Percentiles rank a stretch among this genome's conserved stretches.
These are phyloP conservation scores for Actinostola sp. DNA, from an alignment of 92 coral and sea anemone genomes.

Conservation along the genomic window DNA sequence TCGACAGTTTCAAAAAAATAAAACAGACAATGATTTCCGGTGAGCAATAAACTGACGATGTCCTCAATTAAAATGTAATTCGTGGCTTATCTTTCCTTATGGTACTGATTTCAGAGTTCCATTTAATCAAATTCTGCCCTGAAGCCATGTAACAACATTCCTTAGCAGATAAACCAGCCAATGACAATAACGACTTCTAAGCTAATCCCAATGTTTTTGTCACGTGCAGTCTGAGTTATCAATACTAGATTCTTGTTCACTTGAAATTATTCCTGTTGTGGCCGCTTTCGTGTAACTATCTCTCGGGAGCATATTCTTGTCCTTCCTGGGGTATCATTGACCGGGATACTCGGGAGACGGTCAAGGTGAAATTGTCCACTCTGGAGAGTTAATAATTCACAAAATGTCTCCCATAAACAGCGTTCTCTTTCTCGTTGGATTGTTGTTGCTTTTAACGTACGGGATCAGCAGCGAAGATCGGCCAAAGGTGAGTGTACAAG, in stretches of 20 bases:
- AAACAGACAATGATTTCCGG: conserved; percentile 1
- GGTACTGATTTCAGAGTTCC: not conserved
- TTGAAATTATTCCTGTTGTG: not conserved
- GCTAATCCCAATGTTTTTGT: not conserved
- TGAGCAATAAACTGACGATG: not conserved
- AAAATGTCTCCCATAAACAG: not conserved
- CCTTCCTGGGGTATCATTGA: not conserved
- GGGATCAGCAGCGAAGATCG: not conserved
- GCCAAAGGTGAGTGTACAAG: not conserved
- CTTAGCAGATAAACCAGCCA: not conserved
- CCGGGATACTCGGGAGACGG: not conserved
- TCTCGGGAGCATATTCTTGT: not conserved
- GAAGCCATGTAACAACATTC: not conserved
- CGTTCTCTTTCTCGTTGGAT: not conserved
- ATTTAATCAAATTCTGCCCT: conserved; percentile 1
- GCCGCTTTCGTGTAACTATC: not conserved
- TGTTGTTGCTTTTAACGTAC: not conserved
- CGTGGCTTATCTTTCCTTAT: not conserved
- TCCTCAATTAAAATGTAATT: not conserved
- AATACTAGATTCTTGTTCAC: not conserved
- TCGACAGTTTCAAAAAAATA: not conserved
- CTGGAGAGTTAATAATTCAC: not conserved
- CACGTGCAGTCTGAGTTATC: not conserved
- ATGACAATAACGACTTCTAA: not conserved
- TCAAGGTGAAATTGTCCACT: not conserved